Evolutionary conservation across 64 coral and sea anemone genomes (phyloP), one percentile per base, ranked within the genome.

Genomic region (Actinia equina): DNA sequence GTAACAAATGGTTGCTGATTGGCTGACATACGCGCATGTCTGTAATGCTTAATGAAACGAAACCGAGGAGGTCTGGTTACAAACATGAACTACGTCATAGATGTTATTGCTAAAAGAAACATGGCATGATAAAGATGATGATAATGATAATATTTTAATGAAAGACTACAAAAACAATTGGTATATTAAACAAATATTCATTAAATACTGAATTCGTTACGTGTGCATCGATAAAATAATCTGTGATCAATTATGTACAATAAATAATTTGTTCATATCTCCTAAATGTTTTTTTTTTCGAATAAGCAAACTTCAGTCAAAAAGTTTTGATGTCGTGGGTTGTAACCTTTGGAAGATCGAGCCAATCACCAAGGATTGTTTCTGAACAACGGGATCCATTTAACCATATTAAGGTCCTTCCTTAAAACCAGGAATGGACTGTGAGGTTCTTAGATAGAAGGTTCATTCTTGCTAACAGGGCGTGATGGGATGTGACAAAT

Each of bases 401-500:
- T 12, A 57, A 57, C 4, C 46, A 49, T 37, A 49, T 8, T 49
- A 6, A 49, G 46, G 46, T 49, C 46, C 46, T 49, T 49, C 46
- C 46, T 49, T 49, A 37, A 37, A 49, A 49, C 46, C 7, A 4
- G 3, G 55, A 57, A 57, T 57, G 55, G 22, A 11, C 23, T 44
- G 52, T 82, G 80, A 8, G 23, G 19, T 42, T 56, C 55, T 63
- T 60, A 6, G 15, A 43, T 8, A 60, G 11, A 8, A 19, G 83
- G 37, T 88, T 20, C 88, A 88, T 93, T 85, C 88, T 37, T 37
- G n/a, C n/a, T n/a, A n/a, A n/a, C n/a, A 37, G 30, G 30, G 30
- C 30, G 0, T 37, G 30, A 37, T 37, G 30, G 52, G 94, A 13
- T 84, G 91, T 59, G 94, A 89, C 30, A 95, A 86, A 51, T 95